Evolutionary conservation across 2,113 vertebrate species (phyloP).

Genomic region (Polypterus bichir): DNA sequence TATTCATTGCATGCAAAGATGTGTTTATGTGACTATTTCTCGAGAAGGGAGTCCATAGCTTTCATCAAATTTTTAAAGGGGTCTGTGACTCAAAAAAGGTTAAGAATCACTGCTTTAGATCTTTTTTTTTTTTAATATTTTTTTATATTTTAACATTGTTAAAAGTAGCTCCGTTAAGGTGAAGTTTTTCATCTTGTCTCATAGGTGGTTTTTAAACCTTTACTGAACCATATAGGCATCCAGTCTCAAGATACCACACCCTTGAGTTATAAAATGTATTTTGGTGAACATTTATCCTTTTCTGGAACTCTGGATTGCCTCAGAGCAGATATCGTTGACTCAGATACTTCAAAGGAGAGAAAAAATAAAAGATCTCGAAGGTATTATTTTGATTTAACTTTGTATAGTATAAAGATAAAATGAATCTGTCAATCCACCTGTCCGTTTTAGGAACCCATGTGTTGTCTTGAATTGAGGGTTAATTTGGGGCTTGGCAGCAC

Average conservation of each 20-base stretch:
- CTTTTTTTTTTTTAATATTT: no score
- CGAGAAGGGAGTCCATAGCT: no score
- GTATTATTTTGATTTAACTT: constrained; percentile 33
- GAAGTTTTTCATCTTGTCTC: background rate
- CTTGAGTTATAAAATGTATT: constrained; percentile 92
- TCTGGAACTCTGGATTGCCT: constrained; percentile 90
- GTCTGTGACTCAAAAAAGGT: no score
- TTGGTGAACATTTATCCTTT: constrained; percentile 90
- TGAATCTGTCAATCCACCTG: no score
- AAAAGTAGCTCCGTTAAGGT: background rate
- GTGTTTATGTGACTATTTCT: no score
- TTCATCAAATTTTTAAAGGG: no score
- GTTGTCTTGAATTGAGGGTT: no score
- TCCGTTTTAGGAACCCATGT: no score
- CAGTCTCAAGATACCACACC: constrained; percentile 83
- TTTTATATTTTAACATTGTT: no score
- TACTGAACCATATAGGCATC: constrained; percentile 83
- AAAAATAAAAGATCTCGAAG: constrained; percentile 78
- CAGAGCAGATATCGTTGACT: constrained; percentile 92
- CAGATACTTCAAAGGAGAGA: constrained; percentile 86
- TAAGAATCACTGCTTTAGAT: no score
- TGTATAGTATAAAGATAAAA: background rate
- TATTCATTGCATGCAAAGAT: no score
- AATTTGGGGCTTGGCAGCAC: no score
- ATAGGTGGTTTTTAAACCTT: constrained; percentile 92